These are phyloP conservation scores for Cinara cedri DNA, from an alignment of 2,888 invertebrate genomes.

Conservation along the genomic window DNA sequence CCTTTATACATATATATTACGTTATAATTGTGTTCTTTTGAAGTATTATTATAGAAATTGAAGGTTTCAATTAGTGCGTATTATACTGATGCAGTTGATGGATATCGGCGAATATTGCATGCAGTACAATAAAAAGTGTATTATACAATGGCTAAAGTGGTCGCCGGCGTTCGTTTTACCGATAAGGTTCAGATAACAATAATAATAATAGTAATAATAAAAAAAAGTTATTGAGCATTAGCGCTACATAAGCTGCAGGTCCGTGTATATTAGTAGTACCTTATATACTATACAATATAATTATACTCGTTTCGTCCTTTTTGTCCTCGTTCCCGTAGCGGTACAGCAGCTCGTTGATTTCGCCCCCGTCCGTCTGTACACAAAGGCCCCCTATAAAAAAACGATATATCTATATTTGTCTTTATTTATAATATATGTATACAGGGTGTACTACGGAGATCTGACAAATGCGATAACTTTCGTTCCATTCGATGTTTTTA, in stretches of 20 bases:
- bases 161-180: slow-evolving; percentile 1
- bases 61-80: slow-evolving; percentile 27
- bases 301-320: slow-evolving; percentile 19
- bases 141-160: background rate
- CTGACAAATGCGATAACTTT: too few relatives aligned
- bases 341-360: slow-evolving; percentile 59
- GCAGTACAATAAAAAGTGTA: too few relatives aligned
- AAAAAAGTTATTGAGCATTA: slow-evolving; percentile 27
- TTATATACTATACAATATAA: too few relatives aligned
- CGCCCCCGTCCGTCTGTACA: slow-evolving; percentile 64
- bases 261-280: too few relatives aligned
- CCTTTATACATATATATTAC: background rate
- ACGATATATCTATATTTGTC: background rate
- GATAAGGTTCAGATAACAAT: slow-evolving; percentile 7
- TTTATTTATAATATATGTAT: too few relatives aligned
- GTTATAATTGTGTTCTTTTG: too few relatives aligned
- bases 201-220: background rate
- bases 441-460: too few relatives aligned
- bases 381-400: slow-evolving; percentile 24
- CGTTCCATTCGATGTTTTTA: too few relatives aligned
- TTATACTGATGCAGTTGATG: background rate
- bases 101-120: background rate
- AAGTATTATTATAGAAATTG: background rate
- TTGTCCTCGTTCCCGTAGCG: slow-evolving; percentile 60
- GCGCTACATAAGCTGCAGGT: background rate